Evolutionary conservation across 2,888 invertebrate species (phyloP).

Genomic region (Tetragnatha montana): DNA sequence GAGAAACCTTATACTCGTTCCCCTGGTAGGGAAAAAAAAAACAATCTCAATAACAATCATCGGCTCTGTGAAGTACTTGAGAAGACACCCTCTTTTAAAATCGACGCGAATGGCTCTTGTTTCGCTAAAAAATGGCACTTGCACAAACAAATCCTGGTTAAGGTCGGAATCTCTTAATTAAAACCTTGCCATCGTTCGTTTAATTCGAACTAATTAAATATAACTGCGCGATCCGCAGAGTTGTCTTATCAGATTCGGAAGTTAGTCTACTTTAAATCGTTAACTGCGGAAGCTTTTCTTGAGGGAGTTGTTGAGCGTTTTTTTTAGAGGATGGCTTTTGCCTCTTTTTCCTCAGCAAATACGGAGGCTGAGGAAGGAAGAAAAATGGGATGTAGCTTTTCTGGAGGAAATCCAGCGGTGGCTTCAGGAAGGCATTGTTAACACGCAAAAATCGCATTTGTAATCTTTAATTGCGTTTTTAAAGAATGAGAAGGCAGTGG

Average conservation of each 20-base stretch:
- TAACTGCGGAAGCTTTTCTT: constrained; percentile 39
- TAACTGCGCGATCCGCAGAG: constrained; percentile 54
- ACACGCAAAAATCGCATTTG: constrained; percentile 68
- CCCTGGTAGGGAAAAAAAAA: constrained; percentile 19
- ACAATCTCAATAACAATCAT: constrained; percentile 46
- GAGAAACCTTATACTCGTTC: not conserved
- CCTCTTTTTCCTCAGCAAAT: constrained; percentile 41
- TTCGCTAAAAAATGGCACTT: constrained; percentile 47
- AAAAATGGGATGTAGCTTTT: constrained; percentile 35
- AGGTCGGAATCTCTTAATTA: constrained; percentile 61
- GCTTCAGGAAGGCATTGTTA: constrained; percentile 24
- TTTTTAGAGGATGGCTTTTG: not conserved
- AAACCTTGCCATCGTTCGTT: constrained; percentile 50
- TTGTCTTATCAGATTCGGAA: constrained; percentile 47
- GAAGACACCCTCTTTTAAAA: constrained; percentile 40
- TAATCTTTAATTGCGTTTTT: constrained; percentile 50
- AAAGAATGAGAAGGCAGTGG: constrained; percentile 9
- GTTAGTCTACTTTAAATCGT: constrained; percentile 58
- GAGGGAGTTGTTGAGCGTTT: not conserved
- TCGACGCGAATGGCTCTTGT: constrained; percentile 16
- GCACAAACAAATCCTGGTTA: constrained; percentile 60
- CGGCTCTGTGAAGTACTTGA: constrained; percentile 38
- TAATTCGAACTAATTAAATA: constrained; percentile 70
- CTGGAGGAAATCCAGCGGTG: constrained; percentile 46
- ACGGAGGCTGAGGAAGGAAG: not conserved